Evolutionary conservation across 2,797 vertebrate species (phyloP), one percentile per base, ranked within the genome.

Genomic region (Coccyzus lansbergi): DNA sequence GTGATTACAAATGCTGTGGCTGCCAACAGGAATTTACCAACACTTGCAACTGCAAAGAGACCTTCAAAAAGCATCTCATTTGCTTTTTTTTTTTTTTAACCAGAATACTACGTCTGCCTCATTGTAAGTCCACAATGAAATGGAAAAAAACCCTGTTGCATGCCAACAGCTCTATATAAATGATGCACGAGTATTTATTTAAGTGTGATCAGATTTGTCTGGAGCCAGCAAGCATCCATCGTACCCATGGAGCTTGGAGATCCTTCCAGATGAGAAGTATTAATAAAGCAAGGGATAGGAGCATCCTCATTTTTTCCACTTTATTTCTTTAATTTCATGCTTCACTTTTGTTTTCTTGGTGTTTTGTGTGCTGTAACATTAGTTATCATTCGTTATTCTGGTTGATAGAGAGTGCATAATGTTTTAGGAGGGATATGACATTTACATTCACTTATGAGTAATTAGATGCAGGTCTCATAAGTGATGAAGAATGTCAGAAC

Each of bases 341-440:
- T 92, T 92, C 20, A 7, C 34, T 78, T 86, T 95, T 86, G 68
- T 84, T 95, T 87, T 94, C 44, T 70, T 89, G 72, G 79, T 83
- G 44, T 91, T 93, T 95, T 82, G 55, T 89, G 86, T 3, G 0
- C 76, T 65, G 68, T 67, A 89, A 92, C 92, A 77, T 93, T 91
- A 90, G 78, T 93, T 96, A 94, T 96, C 90, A 92, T 85, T 94
- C 88, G 94, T 95, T 96, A 94, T 95, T 90, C 74, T 86, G 68
- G 84, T n/a, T 95, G 95, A 94, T 85, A 52, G 56, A 72, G 83
- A 91, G 90, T 52, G 71, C 63, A 67, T 63, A 70, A 67, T 26
- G 63, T 58, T 94, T 95, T 62, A 88, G 86, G 52, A 94, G 69
- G 75, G 88, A 94, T 95, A 86, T 91, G 93, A 96, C 94, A 95